Evolutionary conservation across 2,888 invertebrate species (phyloP).

Genomic region (Blera fallax): DNA sequence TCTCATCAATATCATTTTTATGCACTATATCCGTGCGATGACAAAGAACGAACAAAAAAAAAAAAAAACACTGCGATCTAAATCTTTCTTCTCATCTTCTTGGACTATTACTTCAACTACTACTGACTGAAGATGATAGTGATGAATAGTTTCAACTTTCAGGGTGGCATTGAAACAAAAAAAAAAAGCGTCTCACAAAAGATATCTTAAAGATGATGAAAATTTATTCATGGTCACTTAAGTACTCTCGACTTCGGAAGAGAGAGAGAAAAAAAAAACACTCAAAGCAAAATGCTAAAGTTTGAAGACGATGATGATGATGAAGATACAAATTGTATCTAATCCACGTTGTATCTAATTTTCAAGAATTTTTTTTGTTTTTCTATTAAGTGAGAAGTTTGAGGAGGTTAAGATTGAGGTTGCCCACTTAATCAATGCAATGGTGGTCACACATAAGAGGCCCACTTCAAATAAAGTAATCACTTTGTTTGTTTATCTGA

Average conservation of each 20-base stretch:
- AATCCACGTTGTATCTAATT: slow-evolving; percentile 40
- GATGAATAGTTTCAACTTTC: slow-evolving; percentile 65
- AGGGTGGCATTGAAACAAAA: slow-evolving; percentile 54
- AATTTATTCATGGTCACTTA: slow-evolving; percentile 68
- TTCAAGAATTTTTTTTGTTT: neutral
- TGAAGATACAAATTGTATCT: slow-evolving; percentile 49
- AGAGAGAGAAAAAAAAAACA: slow-evolving; percentile 5
- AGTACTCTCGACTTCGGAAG: slow-evolving; percentile 48
- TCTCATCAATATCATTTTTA: slow-evolving; percentile 33
- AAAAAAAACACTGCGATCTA: neutral
- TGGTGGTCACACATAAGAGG: slow-evolving; percentile 7
- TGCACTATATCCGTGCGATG: neutral
- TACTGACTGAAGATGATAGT: slow-evolving; percentile 30
- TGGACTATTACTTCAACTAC: slow-evolving; percentile 30
- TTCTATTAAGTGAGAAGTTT: slow-evolving; percentile 16
- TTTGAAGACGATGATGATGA: slow-evolving; percentile 47
- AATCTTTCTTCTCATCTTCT: neutral
- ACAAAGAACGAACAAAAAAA: neutral
- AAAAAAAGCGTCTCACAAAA: slow-evolving; percentile 19
- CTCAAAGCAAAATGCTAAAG: slow-evolving; percentile 50
- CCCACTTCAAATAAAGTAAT: neutral
- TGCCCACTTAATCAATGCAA: slow-evolving; percentile 43
- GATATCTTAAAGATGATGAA: slow-evolving; percentile 46
- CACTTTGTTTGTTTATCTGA: slow-evolving; percentile 24
- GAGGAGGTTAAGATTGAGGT: slow-evolving; percentile 12